phyloP scores from a whole-genome alignment of 2,888 invertebrate species.

The Girardia tigrina region DNA sequence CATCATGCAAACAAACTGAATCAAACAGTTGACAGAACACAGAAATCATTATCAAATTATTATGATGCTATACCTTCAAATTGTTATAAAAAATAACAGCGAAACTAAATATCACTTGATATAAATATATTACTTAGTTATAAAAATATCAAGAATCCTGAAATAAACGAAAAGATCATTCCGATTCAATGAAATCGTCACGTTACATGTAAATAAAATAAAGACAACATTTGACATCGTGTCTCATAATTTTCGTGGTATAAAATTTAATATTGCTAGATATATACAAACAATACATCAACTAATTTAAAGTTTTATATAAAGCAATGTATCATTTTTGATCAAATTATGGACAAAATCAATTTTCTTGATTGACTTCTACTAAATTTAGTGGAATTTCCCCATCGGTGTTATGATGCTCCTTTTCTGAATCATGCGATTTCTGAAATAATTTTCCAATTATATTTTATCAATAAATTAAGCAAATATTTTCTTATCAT shows the following conservation, averaged over 20 bases:
- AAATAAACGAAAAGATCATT: background rate
- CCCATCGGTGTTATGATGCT: no score
- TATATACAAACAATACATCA: background rate
- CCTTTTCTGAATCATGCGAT: no score
- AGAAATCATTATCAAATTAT: background rate
- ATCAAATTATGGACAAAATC: no score
- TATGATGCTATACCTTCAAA: slow-evolving; percentile 15
- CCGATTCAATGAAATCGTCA: background rate
- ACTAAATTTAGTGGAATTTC: no score
- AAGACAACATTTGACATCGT: no score
- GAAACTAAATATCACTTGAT: slow-evolving; percentile 20
- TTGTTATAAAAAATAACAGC: background rate
- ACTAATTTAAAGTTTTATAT: background rate
- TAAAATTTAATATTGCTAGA: background rate
- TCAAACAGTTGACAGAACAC: background rate
- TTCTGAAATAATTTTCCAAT: no score
- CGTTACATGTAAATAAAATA: background rate
- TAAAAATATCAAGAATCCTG: slow-evolving; percentile 14
- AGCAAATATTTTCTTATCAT: no score
- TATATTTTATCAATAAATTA: no score
- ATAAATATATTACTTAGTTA: slow-evolving; percentile 4
- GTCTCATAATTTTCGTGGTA: background rate
- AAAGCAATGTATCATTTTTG: no score
- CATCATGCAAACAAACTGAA: slow-evolving; percentile 10
- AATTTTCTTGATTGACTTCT: no score